Percentiles rank a stretch among this genome's conserved stretches.
phyloP scores from a whole-genome alignment of 53 echinoderm and acorn worm genomes.

The Arbacia lixula region DNA sequence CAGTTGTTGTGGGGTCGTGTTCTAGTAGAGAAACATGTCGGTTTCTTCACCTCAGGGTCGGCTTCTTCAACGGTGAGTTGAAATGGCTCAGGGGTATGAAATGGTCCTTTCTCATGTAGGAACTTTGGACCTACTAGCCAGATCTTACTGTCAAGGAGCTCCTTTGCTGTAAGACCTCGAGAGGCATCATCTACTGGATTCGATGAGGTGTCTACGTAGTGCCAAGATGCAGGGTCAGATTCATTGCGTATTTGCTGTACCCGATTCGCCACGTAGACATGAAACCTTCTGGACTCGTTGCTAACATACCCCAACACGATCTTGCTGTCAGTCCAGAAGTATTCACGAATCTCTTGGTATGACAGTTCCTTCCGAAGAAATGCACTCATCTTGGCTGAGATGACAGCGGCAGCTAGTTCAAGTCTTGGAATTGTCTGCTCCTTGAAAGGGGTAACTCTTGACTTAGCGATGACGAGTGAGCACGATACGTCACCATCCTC shows the following conservation, averaged over 20 bases:
- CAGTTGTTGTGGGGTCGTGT: not conserved
- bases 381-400: constrained; percentile 63
- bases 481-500: constrained; percentile 32
- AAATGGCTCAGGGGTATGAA: no score
- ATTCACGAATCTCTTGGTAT: constrained; percentile 48
- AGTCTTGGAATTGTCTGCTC: constrained; percentile 58
- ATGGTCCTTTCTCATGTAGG: no score
- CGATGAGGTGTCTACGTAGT: constrained; percentile 27
- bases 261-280: constrained; percentile 66
- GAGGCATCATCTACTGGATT: constrained; percentile 66
- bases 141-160: not conserved
- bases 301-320: constrained; percentile 63
- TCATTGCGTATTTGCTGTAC: constrained; percentile 58
- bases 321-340: constrained; percentile 70
- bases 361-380: constrained; percentile 59
- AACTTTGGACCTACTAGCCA: not conserved
- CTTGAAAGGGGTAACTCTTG: constrained; percentile 67
- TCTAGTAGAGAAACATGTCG: not conserved
- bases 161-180: constrained; percentile 27
- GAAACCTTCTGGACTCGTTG: constrained; percentile 61
- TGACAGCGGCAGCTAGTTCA: constrained; percentile 65
- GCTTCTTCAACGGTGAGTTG: no score
- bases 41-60: constrained; percentile 12
- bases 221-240: constrained; percentile 45
- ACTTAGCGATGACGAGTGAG: constrained; percentile 70